phyloP scores from a whole-genome alignment of 2,888 invertebrate species.

The Apamea epomidion region DNA sequence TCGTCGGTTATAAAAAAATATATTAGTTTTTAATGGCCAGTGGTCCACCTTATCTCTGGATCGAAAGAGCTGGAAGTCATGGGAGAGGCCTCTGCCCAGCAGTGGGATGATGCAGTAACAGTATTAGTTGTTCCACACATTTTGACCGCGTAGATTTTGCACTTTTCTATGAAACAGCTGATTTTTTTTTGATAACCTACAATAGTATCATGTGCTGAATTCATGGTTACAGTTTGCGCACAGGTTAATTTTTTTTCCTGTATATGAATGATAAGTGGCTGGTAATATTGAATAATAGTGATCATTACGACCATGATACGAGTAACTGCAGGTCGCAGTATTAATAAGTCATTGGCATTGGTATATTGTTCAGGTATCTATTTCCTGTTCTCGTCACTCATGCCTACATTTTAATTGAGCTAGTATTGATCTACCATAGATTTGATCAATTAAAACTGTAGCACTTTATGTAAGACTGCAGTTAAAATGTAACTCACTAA shows the following conservation, averaged over 20 bases:
- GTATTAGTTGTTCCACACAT: too few species aligned
- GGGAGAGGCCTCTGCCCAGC: too few species aligned
- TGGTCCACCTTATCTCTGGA: too few species aligned
- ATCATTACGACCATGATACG: slow-evolving; percentile 13
- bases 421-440: slow-evolving; percentile 12
- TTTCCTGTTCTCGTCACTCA: slow-evolving; percentile 49
- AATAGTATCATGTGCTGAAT: too few species aligned
- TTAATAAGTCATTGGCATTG: slow-evolving; percentile 47
- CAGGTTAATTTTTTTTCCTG: background rate
- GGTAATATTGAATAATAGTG: slow-evolving; percentile 8
- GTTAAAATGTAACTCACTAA: background rate
- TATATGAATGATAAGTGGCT: background rate
- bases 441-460: slow-evolving; percentile 22
- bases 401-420: slow-evolving; percentile 35
- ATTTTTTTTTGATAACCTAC: too few species aligned
- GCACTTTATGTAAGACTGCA: background rate
- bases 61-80: too few species aligned
- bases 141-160: too few species aligned
- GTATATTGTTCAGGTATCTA: slow-evolving; percentile 11
- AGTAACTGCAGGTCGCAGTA: background rate
- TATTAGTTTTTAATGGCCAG: too few species aligned
- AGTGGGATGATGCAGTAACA: too few species aligned
- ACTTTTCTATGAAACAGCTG: too few species aligned
- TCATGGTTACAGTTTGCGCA: too few species aligned
- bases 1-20: too few species aligned